Base-by-base conservation (phyloP, 1,140 invertebrate species). In the Dinoponera quadriceps region DNA sequence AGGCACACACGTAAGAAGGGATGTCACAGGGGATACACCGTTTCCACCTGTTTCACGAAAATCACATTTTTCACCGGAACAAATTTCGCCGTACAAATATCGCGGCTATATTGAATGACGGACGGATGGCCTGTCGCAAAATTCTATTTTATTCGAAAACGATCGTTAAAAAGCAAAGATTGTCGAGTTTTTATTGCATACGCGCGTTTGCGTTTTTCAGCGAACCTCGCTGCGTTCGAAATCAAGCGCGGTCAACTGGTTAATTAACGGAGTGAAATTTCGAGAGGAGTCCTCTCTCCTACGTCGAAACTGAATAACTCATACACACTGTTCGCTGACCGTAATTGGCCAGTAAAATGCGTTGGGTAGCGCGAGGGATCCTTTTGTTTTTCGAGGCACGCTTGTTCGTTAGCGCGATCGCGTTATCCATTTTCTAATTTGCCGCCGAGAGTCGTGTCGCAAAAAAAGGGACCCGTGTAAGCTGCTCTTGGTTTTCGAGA, bases 181-280 rank as follows among this genome's bases (percentile, higher is more conserved):
- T 11, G 20, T 18, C 22, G 22, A 33, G 7, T 49, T 44, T 80
- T 44, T 20, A 57, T 78, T 22, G 73, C 27, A 13, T 22, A 44
- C 11, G 63, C 27, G 18, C 33, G 18, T 13, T 7, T 44, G 38
- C 38, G 22, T 13, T n/a, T 78, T 80, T 71, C 51, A 27, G 14
- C 33, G 14, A 57, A 38, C 33, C 44, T 59, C 49, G 22, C 25
- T 71, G 25, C 51, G 25, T 13, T 0, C 75, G 16, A 80, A 71
- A 80, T 80, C 22, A 71, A 69, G 69, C 54, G 54, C 4, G 20
- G n/a, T 80, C 22, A 59, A 48, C 22, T 71, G 27, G 33, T 80
- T 80, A 80, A 80, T 80, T 59, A 80, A 80, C 69, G 22, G 57
- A 80, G 25, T 80, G 65, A 80, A 80, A 80, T 29, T 29, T 80